Conservation (phyloP, 2,888 invertebrate genomes). For the Oscheius sp. region DNA sequence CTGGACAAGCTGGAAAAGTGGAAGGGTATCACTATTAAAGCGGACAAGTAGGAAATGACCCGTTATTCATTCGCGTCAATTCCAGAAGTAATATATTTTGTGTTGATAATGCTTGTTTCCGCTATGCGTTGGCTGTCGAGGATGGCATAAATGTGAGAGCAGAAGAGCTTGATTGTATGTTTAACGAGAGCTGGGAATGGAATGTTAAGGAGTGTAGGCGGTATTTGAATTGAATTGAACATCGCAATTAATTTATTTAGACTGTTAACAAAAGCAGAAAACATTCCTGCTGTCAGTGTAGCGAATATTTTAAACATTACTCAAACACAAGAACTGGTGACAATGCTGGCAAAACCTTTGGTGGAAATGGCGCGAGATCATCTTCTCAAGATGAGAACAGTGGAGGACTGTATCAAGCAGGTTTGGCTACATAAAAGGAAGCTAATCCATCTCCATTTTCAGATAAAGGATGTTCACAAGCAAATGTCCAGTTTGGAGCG, state of each 20-base stretch:
- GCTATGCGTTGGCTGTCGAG: background rate
- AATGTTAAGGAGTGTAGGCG: background rate
- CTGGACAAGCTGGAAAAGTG: background rate
- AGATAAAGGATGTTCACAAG: background rate
- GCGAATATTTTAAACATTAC: background rate
- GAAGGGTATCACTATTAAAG: background rate
- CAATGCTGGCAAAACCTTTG: background rate
- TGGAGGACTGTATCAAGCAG: no score
- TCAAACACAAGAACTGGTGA: background rate
- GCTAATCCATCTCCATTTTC: background rate
- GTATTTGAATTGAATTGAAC: background rate
- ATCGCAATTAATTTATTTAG: background rate
- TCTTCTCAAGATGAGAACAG: background rate
- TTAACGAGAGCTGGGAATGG: background rate
- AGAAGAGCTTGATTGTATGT: background rate
- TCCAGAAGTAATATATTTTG: slow-evolving; percentile 10
- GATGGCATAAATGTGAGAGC: background rate
- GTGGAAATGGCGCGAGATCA: slow-evolving; percentile 6
- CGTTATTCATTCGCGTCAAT: background rate
- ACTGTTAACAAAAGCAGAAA: background rate
- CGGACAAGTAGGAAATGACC: background rate
- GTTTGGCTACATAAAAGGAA: no score
- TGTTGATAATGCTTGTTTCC: slow-evolving; percentile 26
- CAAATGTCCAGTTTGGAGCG: background rate
- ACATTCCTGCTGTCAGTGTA: background rate